phyloP scores from a whole-genome alignment of 2,888 invertebrate species.

The Meteorus colon region DNA sequence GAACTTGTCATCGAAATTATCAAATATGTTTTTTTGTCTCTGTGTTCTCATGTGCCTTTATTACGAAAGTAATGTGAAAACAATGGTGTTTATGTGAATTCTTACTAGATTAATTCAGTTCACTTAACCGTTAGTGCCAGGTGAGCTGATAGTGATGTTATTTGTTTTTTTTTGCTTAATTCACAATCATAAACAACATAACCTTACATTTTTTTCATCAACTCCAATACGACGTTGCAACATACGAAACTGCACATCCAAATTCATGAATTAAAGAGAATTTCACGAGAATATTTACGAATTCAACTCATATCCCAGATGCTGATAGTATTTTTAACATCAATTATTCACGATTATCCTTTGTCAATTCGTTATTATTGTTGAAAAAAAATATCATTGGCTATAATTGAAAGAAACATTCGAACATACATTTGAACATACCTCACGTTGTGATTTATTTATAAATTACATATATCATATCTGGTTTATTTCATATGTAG shows the following conservation, averaged over 20 bases:
- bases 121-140: neutral
- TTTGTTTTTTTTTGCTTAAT: no score
- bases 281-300: no score
- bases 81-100: neutral
- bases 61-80: neutral
- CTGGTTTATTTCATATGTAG: neutral
- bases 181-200: neutral
- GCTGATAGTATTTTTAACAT: no score
- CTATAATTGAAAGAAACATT: no score
- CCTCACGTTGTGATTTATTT: neutral
- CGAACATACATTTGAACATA: neutral
- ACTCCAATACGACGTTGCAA: neutral
- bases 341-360: no score
- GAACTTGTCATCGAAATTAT: neutral
- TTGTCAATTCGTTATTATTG: no score
- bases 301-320: no score
- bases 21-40: neutral
- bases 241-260: neutral
- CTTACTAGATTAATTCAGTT: neutral
- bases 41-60: conserved; percentile 2
- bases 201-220: neutral
- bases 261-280: neutral
- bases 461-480: neutral
- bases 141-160: neutral
- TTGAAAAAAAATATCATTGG: no score